Evolutionary conservation across 1,140 invertebrate genomes (phyloP), one percentile per base, ranked within the genome.

Genomic region (Diabrotica virgifera): DNA sequence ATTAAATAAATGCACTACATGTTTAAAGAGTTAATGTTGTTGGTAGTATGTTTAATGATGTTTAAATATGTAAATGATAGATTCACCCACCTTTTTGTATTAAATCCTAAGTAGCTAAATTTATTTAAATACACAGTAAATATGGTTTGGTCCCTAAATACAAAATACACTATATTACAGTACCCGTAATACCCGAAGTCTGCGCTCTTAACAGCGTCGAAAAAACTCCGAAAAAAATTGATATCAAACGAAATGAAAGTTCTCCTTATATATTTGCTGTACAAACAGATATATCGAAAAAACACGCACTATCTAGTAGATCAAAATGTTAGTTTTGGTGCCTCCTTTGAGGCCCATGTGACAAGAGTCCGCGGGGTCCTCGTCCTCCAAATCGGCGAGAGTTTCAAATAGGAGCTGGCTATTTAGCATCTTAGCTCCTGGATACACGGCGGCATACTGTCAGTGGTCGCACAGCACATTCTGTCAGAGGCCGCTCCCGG

Each of bases 141-240:
- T 35, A 52, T 51, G 55, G 14, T 52, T 77, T 77, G 77, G 75
- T 77, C 76, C 74, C 72, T 76, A 76, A 68, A 72, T 69, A 73
- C 74, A 74, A 74, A 76, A 78, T 77, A 52, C 77, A 74, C 74
- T 76, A 61, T 75, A 78, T 74, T 78, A 74, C 74, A 77, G 62
- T 75, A 78, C 76, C 77, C 77, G 76, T 76, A 70, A 71, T 68
- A 71, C 60, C 72, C 77, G 71, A 72, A 78, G 74, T 65, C 68
- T 70, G 65, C 71, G 68, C 70, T 66, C 69, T 70, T 64, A 63
- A 64, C 66, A 71, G 68, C 61, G 64, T 56, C 60, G 58, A 70
- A 75, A 73, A 72, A 67, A 62, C 63, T 59, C 61, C 57, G 65
- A 68, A 69, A 36, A 52, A 61, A 65, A 61, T 61, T 52, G 12